Evolutionary conservation across 2,113 vertebrate genomes (phyloP), one percentile per base, ranked within the genome.

Genomic region (Solenodon paradoxus): DNA sequence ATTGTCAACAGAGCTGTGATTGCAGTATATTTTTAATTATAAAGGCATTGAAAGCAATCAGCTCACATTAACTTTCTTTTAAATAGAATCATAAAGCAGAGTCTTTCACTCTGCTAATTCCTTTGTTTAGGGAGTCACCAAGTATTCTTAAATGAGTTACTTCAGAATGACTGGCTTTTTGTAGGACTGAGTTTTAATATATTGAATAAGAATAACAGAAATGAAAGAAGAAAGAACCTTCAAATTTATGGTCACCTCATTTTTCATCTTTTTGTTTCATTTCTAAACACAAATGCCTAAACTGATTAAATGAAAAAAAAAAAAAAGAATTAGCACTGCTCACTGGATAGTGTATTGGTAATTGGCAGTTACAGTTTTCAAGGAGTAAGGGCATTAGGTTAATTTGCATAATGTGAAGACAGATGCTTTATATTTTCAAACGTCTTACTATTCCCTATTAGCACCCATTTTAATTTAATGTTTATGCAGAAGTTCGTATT

Each of bases 341-440:
- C 57, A 30, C 17, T 13, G 45, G 51, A 16, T 42, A 53, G 57
- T 4, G 9, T 2, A 1, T 77, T 61, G 74, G 75, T 92, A 86
- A 95, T 86, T 92, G 97, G 91, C 45, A 89, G 83, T 89, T 85
- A 84, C 0, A 42, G 51, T 42, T 92, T 87, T 95, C 78, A 90
- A 95, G 68, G 83, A 64, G 45, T 38, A 24, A 90, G 88, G 69
- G 55, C 82, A 79, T 81, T 89, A 63, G 94, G 85, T 95, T 93
- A 94, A 95, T 90, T 94, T 64, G 82, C 12, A 13, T 84, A 69
- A 69, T 59, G 85, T 86, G 82, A 94, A 95, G 83, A 92, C 79
- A 95, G 88, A 69, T 61, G 80, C 82, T 94, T 95, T 71, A 42
- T 82, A 45, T 91, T 97, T 97, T 83, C 82, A 80, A 86, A 83